Evolutionary conservation across 1,140 invertebrate species (phyloP).

Genomic region (Papilio machaon): DNA sequence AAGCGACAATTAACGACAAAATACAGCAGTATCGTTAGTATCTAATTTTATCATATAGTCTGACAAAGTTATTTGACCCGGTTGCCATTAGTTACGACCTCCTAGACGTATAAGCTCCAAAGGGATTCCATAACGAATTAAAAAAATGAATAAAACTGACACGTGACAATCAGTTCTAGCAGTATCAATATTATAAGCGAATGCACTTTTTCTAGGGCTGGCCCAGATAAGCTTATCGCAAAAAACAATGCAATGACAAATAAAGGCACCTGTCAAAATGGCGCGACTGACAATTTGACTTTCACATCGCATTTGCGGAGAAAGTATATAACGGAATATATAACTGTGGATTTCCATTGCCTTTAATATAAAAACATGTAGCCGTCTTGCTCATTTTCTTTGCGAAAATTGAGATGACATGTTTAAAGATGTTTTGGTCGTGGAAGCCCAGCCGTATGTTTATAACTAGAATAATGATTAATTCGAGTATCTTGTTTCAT

Average conservation of each 20-base stretch:
- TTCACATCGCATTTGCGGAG: conserved; percentile 27
- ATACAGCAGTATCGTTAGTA: too few species aligned
- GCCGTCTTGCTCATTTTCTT: not conserved
- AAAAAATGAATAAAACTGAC: too few species aligned
- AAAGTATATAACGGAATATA: conserved; percentile 38
- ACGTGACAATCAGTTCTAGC: too few species aligned
- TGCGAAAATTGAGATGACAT: not conserved
- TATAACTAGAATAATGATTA: conserved; percentile 27
- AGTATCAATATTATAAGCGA: too few species aligned
- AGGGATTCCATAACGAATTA: too few species aligned
- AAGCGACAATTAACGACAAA: too few species aligned
- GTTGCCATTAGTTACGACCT: too few species aligned
- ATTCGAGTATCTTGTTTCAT: conserved; percentile 3
- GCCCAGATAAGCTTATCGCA: not conserved
- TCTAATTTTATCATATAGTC: too few species aligned
- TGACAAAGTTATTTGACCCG: too few species aligned
- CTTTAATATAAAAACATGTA: not conserved
- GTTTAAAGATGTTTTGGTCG: not conserved
- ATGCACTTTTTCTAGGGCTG: too few species aligned
- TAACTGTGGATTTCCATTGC: not conserved
- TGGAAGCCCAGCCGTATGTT: not conserved
- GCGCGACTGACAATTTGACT: conserved; percentile 30
- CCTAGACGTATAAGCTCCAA: too few species aligned
- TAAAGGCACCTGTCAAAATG: conserved; percentile 31
- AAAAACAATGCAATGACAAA: not conserved